Conservation (phyloP, 2,888 invertebrate species). For the Ephialtes manifestator region DNA sequence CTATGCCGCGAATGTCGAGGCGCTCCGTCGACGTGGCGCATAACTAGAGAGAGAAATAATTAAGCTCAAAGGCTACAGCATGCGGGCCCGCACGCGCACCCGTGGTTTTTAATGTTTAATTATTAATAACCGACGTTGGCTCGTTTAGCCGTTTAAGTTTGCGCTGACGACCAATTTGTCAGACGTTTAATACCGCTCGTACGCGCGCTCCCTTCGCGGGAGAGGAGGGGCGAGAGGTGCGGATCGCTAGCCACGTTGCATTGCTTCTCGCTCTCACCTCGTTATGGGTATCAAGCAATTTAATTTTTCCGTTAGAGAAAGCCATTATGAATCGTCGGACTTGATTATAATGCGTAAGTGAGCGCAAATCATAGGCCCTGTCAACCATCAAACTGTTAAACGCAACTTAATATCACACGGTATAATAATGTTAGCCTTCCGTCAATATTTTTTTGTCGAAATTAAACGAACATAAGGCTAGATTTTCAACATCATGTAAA, state of each 20-base stretch:
- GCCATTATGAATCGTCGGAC: conserved; percentile 54
- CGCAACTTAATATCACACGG: conserved; percentile 1
- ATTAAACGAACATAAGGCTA: neutral
- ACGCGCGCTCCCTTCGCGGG: conserved; percentile 27
- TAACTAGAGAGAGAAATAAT: conserved; percentile 72
- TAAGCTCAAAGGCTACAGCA: conserved; percentile 69
- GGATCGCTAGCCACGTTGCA: conserved; percentile 19
- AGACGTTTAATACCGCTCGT: conserved; percentile 65
- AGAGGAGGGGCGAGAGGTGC: conserved; percentile 20
- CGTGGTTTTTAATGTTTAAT: conserved; percentile 72
- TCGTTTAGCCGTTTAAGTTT: conserved; percentile 71
- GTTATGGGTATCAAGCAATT: conserved; percentile 66
- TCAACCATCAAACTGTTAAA: conserved; percentile 21
- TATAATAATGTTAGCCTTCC: neutral
- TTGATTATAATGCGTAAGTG: conserved; percentile 52
- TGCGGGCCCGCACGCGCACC: conserved; percentile 31
- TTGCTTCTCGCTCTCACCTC: conserved; percentile 44
- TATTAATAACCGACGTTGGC: conserved; percentile 72
- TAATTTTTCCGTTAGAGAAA: conserved; percentile 68
- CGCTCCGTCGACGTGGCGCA: conserved; percentile 57
- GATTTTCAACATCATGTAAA: conserved; percentile 19
- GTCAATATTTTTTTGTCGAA: neutral
- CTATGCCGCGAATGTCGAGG: conserved; percentile 49
- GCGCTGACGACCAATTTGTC: conserved; percentile 73
- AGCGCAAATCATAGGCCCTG: conserved; percentile 24